A percentile compares a stretch with the other conserved stretches of the same genome.
phyloP scores from a whole-genome alignment of 2,888 invertebrate species.

The Amphimallon solstitiale region DNA sequence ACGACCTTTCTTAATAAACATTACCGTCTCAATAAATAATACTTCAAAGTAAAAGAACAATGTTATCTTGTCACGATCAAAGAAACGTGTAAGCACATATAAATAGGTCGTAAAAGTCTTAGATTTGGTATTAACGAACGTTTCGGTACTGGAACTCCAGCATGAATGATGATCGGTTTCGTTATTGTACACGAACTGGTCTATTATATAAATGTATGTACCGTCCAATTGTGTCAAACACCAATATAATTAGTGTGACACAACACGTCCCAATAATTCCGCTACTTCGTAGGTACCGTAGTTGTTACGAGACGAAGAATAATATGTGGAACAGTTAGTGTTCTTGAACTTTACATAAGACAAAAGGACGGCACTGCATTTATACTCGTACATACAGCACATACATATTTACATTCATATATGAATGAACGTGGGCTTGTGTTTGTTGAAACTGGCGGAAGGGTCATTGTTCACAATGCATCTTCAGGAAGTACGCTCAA shows the following conservation, averaged over 20 bases:
- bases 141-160: too few species aligned
- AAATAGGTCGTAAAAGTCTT: too few species aligned
- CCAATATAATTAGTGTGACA: constrained; percentile 25
- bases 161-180: too few species aligned
- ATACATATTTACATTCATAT: constrained; percentile 4
- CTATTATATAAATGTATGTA: background rate
- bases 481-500: constrained; percentile 15
- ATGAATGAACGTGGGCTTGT: background rate
- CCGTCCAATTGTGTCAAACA: constrained; percentile 9
- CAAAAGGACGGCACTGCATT: constrained; percentile 9
- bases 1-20: too few species aligned
- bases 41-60: background rate
- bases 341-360: constrained; percentile 36
- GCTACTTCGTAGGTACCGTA: constrained; percentile 18
- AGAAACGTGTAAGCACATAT: too few species aligned
- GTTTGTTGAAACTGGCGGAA: background rate
- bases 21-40: too few species aligned
- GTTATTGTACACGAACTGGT: background rate
- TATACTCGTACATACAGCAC: background rate
- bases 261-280: constrained; percentile 29
- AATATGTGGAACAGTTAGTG: constrained; percentile 39
- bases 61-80: constrained; percentile 1
- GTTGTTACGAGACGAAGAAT: constrained; percentile 2
- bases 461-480: background rate
- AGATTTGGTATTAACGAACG: too few species aligned